Base-by-base conservation (phyloP, 2,113 vertebrate species). In the Smithornis capensis region DNA sequence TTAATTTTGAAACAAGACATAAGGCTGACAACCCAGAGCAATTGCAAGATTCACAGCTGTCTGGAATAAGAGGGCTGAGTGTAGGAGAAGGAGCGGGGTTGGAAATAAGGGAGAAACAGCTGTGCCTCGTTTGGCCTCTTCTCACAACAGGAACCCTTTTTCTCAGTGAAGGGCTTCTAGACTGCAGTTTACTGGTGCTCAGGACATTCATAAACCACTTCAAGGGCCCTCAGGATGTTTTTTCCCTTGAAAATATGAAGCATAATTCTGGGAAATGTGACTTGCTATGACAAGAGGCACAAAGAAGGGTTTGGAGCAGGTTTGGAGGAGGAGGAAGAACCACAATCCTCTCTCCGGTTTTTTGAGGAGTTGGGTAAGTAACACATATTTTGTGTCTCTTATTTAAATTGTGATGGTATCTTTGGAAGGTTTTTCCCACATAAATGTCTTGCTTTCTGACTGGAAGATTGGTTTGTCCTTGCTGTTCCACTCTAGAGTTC, bases 1-100 rank as follows among this genome's bases (percentile, higher is more conserved):
- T 92, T 80, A 6, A 57, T 73, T 94, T 94, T 74, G 49, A 92
- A 91, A 38, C 57, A 71, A 69, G 52, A 60, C 63, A 59, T 71
- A 63, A 75, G 35, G n/a, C 76, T 69, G 29, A 76, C 65, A 83
- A 33, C 62, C 44, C 49, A 57, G 60, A 90, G 59, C 67, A 60
- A 38, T 74, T 88, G 64, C 1, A 16, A 50, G 78, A 50, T 91
- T 90, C 44, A 10, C 37, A 83, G 82, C 81, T 83, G 80, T 59
- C 70, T 74, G 21, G 47, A 87, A 23, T 42, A 82, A 40, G 47
- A 89, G 68, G 68, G 47, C 52, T 25, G 42, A 52, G 77, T 35
- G 76, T 3, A 77, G 87, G 75, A 63, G 22, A 88, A 64, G 23
- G 22, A 82, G 45, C 5, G 4, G 76, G 44, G 23, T 15, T 85